Conservation (phyloP, 2,113 vertebrate genomes). For the Phyllopteryx taeniolatus region DNA sequence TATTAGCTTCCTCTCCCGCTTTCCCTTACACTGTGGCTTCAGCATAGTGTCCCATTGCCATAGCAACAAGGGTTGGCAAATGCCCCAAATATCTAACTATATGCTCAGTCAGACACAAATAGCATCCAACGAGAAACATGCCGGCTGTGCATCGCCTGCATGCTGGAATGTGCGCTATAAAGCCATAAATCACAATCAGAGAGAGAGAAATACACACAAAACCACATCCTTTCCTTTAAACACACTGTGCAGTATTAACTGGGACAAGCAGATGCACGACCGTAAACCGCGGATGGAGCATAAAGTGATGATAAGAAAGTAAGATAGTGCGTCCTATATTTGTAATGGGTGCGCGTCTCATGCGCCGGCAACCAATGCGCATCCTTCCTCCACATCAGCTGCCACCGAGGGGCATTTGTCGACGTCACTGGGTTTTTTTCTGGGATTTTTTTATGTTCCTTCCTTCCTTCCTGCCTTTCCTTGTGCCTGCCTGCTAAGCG, state of each 20-base stretch:
- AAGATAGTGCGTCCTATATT: conserved; percentile 31
- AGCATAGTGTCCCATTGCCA: conserved; percentile 43
- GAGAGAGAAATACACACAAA: no score
- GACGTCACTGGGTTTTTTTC: conserved; percentile 43
- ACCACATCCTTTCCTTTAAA: neutral
- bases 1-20: neutral
- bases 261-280: neutral
- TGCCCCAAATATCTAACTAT: conserved; percentile 46
- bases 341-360: conserved; percentile 46
- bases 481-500: conserved; percentile 8
- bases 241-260: neutral
- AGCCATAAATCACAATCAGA: neutral
- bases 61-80: conserved; percentile 56
- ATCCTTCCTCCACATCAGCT: conserved; percentile 58
- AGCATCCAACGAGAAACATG: conserved; percentile 25
- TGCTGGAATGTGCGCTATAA: conserved; percentile 1
- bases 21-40: neutral
- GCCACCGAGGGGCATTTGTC: conserved; percentile 38
- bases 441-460: conserved; percentile 1
- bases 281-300: neutral
- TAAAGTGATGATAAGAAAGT: conserved; percentile 1
- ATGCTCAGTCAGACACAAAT: conserved; percentile 33
- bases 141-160: conserved; percentile 2
- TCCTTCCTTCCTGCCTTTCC: conserved; percentile 30
- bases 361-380: conserved; percentile 40